Conservation (phyloP, 1,140 invertebrate genomes). For the Caerostris darwini region DNA sequence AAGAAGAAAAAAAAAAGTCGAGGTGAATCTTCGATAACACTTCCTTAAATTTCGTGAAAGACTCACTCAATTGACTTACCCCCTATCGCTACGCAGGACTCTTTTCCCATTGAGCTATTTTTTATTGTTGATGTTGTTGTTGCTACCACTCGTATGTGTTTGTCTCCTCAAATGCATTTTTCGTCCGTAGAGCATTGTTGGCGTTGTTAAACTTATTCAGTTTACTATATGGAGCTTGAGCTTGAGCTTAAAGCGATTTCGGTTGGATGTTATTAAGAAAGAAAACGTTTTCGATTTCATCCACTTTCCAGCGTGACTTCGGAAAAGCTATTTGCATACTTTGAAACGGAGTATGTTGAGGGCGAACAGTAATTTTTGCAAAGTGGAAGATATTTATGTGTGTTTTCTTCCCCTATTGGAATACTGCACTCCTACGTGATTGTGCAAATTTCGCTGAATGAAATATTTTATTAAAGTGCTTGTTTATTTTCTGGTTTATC, state of each 20-base stretch:
- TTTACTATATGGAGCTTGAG: not conserved
- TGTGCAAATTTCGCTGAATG: not conserved
- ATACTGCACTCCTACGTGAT: not conserved
- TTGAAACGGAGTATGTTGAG: not conserved
- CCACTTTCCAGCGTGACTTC: no score
- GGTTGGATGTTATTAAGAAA: not conserved
- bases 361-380: not conserved
- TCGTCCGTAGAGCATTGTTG: not conserved
- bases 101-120: not conserved
- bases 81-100: not conserved
- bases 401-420: not conserved
- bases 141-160: not conserved
- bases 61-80: slow-evolving; percentile 65
- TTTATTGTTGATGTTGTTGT: not conserved
- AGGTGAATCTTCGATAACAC: slow-evolving; percentile 68
- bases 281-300: slow-evolving; percentile 16
- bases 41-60: slow-evolving; percentile 66
- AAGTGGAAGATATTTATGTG: not conserved
- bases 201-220: not conserved
- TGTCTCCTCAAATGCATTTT: not conserved
- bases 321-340: no score
- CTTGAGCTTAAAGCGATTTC: slow-evolving; percentile 22
- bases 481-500: not conserved
- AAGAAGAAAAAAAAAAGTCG: slow-evolving; percentile 33
- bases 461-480: not conserved